A percentile compares a stretch with the other conserved stretches of the same genome.
These are phyloP conservation scores for Zaprionus vittiger DNA, from an alignment of 1,140 invertebrate genomes.

Conservation along the genomic window DNA sequence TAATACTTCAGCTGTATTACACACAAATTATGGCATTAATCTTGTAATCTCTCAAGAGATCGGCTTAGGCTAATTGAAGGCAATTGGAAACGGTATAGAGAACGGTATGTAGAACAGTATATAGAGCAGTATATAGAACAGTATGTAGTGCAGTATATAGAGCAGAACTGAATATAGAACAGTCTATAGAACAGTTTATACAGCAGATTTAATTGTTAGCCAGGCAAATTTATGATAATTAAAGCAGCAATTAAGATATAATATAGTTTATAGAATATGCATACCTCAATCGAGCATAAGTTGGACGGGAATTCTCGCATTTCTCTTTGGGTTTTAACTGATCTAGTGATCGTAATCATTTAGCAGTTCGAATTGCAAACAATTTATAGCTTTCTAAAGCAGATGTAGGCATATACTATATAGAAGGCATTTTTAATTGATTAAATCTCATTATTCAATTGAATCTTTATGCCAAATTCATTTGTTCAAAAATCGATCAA, in stretches of 20 bases:
- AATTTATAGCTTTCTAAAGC: neutral
- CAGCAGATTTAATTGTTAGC: neutral
- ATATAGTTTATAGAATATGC: neutral
- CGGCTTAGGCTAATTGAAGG: constrained; percentile 5
- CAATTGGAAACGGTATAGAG: neutral
- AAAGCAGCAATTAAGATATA: neutral
- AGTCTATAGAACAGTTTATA: neutral
- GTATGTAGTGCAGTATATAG: neutral
- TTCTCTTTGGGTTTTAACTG: neutral
- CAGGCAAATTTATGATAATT: neutral
- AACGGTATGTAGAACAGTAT: neutral
- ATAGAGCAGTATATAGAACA: neutral
- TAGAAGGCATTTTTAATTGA: neutral
- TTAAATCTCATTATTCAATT: neutral
- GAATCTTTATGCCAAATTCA: neutral
- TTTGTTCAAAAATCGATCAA: neutral
- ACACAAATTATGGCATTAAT: constrained; percentile 6
- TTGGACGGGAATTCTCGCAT: neutral
- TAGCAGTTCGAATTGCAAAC: neutral
- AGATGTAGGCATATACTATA: no score
- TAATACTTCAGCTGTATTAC: constrained; percentile 1
- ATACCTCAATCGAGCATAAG: neutral
- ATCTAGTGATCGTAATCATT: neutral
- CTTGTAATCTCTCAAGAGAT: neutral
- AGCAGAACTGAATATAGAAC: neutral